Base-by-base conservation (phyloP, 1,140 invertebrate species). In the Drosophila sulfurigaster region DNA sequence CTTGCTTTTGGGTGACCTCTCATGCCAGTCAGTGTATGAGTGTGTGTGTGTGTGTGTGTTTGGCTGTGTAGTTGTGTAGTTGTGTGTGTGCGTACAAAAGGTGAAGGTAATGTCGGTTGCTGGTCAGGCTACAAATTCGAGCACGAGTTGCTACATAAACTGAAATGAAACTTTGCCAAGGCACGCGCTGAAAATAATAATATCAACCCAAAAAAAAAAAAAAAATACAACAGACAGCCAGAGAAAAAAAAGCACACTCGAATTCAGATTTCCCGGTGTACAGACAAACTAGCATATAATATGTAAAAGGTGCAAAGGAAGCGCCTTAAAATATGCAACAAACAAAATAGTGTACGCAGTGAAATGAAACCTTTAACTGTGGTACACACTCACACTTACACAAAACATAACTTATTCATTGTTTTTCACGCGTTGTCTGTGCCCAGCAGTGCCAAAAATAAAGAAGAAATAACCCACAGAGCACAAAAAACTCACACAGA, bases 41-140 rank as follows among this genome's bases (percentile, higher is more conserved):
- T 16, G 58, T 15, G 30, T 38, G 32, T 28, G 10, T 32, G 13
- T 72, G 57, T 78, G 28, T 73, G 54, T 52, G 32, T 38, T 46
- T 64, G 13, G 46, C 7, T 52, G 25, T 68, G 30, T 72, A 11
- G 20, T 4, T 64, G 51, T 60, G 15, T n/a, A n/a, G n/a, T n/a
- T n/a, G n/a, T 69, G 48, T 77, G 65, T 63, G 64, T 79, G 67
- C 45, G 66, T 73, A 72, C 46, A 77, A 87, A 88, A 88, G 85
- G 83, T 89, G 83, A 88, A 88, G 83, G 83, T 83, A 79, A 87
- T 80, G 74, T 69, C 69, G 75, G 66, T 59, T 71, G 66, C 25
- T 77, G 81, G 81, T 79, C 83, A 72, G 77, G 77, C 79, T 82
- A 58, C 82, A 80, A 87, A 82, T 46, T 68, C 51, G 57, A 74